These are phyloP conservation scores for Malurus elegans DNA, from an alignment of 2,113 vertebrate genomes.

Conservation along the genomic window DNA sequence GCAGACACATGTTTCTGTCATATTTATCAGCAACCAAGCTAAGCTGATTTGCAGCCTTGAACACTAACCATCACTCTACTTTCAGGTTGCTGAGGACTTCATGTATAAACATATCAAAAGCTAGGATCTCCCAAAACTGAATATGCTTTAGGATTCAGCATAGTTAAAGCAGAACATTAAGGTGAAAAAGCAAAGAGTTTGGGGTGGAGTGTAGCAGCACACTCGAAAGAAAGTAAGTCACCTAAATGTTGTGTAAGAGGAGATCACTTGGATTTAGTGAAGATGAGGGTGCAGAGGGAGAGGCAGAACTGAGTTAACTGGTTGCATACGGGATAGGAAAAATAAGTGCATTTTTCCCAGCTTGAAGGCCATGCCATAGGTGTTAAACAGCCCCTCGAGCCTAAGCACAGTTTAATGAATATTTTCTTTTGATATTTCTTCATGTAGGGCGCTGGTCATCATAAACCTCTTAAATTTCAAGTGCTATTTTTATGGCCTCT, in stretches of 20 bases:
- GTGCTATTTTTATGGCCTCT: constrained; percentile 43
- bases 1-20: not conserved
- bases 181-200: not conserved
- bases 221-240: not conserved
- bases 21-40: constrained; percentile 3
- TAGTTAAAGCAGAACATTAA: constrained; percentile 2
- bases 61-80: not conserved
- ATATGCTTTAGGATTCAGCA: not conserved
- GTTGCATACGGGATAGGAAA: not conserved
- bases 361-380: not conserved
- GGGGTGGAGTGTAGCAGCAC: not conserved
- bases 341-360: not conserved
- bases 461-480: constrained; percentile 46
- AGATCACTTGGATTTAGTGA: not conserved
- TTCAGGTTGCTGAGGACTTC: constrained; percentile 18
- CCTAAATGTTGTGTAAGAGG: not conserved
- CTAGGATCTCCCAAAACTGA: constrained; percentile 8
- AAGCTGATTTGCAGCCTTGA: constrained; percentile 55
- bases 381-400: not conserved
- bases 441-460: not conserved
- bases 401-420: not conserved
- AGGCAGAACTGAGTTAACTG: not conserved
- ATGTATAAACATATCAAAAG: not conserved
- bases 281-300: not conserved
- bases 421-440: constrained; percentile 26